Evolutionary conservation across 2,888 invertebrate species (phyloP), one percentile per base, ranked within the genome.

Genomic region (Clusia tigrina): DNA sequence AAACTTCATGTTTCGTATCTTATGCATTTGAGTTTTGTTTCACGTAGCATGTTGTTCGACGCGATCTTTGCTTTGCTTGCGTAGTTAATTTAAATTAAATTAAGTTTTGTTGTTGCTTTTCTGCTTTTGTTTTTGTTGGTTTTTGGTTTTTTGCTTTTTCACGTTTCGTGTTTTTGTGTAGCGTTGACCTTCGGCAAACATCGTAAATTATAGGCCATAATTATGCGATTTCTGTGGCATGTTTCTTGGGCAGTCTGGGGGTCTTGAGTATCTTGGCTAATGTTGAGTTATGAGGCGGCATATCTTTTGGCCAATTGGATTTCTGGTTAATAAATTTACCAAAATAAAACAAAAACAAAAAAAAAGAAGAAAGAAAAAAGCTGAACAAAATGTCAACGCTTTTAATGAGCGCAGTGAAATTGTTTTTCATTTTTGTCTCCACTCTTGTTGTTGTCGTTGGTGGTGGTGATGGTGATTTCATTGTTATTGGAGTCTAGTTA

Each of bases 281-380:
- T 42, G 42, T 17, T 42, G 42, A 42, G n/a, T 42, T 42, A 68
- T 74, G 74, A 66, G 38, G 26, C 25, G 6, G 18, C 26, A 48
- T 69, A 69, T 76, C 73, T 74, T 71, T 71, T 65, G 68, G 42
- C 76, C 77, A 74, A 74, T 74, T 74, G 75, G 75, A 72, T 77
- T 74, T 74, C 74, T 77, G 74, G 77, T 74, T 77, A 74, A 77
- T 74, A 74, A 77, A 74, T 77, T 74, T 71, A 42, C 42, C 15
- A 10, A 42, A n/a, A n/a, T 6, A 12, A 6, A 22, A 51, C 53
- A 32, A 54, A 54, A 32, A 20, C 51, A 51, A 26, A 26, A 54
- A 32, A 52, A n/a, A n/a, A n/a, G n/a, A n/a, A n/a, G n/a, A n/a
- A n/a, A n/a, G n/a, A n/a, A n/a, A n/a, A n/a, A 37, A 42, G 12